Conservation (phyloP, 2,888 invertebrate genomes). For the Beris morrisii region DNA sequence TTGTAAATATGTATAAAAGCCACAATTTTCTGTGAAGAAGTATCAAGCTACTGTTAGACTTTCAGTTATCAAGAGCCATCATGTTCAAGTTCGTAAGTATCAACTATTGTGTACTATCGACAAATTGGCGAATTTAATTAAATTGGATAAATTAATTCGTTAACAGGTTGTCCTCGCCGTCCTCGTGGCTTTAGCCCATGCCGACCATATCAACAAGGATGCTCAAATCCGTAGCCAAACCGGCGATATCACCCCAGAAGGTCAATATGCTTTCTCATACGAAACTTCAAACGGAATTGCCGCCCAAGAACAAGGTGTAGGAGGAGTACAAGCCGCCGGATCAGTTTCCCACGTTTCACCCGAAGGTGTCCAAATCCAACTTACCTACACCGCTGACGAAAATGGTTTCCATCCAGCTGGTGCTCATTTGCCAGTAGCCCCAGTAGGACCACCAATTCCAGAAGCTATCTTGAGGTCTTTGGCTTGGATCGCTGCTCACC, state of each 20-base stretch:
- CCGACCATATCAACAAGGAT: background rate
- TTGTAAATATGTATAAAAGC: too few species aligned
- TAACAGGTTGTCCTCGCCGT: conserved; percentile 19
- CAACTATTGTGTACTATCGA: background rate
- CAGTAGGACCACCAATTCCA: conserved; percentile 53
- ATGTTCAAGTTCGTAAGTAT: conserved; percentile 29
- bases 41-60: too few species aligned
- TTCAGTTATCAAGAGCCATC: conserved; percentile 8
- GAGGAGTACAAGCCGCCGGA: conserved; percentile 62
- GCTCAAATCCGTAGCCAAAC: conserved; percentile 17
- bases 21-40: too few species aligned
- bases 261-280: conserved; percentile 56
- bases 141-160: background rate
- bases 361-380: conserved; percentile 56
- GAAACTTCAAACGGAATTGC: conserved; percentile 66
- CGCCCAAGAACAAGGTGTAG: conserved; percentile 60
- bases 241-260: conserved; percentile 47
- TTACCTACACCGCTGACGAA: conserved; percentile 62
- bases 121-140: background rate
- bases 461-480: conserved; percentile 38
- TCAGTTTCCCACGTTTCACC: conserved; percentile 60
- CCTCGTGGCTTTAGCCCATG: conserved; percentile 11
- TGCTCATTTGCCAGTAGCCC: conserved; percentile 55
- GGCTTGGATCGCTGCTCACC: conserved; percentile 22
- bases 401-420: conserved; percentile 61